phyloP scores from a whole-genome alignment of 2,888 invertebrate genomes.

The Drosophila falleni region DNA sequence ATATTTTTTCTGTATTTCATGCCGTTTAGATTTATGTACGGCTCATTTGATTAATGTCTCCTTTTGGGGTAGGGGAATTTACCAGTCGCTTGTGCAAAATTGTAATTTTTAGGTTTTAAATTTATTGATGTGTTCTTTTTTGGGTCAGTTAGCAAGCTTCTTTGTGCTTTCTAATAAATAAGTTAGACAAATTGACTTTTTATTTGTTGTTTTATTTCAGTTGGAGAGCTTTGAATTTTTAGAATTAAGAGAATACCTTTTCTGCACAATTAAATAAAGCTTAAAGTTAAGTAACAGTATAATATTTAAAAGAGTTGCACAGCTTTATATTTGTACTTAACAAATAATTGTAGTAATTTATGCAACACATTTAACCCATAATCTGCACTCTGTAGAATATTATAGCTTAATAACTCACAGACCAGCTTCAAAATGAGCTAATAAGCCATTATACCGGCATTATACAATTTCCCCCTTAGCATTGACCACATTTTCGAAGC shows the following conservation, averaged over 20 bases:
- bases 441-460: constrained; percentile 37
- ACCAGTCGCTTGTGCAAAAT: constrained; percentile 48
- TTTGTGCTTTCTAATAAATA: constrained; percentile 31
- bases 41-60: constrained; percentile 71
- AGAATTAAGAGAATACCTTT: no score
- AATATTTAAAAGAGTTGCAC: neutral
- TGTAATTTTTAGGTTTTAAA: constrained; percentile 33
- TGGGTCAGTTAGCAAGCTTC: constrained; percentile 39
- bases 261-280: neutral
- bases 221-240: neutral
- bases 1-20: constrained; percentile 32
- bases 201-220: neutral
- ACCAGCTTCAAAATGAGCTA: constrained; percentile 12
- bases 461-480: constrained; percentile 13
- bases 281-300: neutral
- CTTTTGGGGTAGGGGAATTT: constrained; percentile 44
- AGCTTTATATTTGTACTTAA: neutral
- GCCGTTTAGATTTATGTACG: constrained; percentile 65
- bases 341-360: constrained; percentile 2
- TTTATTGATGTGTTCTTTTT: constrained; percentile 46
- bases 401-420: constrained; percentile 14
- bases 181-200: constrained; percentile 14
- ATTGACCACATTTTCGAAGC: constrained; percentile 37
- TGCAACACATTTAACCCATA: constrained; percentile 16
- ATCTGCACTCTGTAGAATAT: constrained; percentile 6